phyloP scores from a whole-genome alignment of 2,113 vertebrate genomes.

The Podilymbus podiceps region DNA sequence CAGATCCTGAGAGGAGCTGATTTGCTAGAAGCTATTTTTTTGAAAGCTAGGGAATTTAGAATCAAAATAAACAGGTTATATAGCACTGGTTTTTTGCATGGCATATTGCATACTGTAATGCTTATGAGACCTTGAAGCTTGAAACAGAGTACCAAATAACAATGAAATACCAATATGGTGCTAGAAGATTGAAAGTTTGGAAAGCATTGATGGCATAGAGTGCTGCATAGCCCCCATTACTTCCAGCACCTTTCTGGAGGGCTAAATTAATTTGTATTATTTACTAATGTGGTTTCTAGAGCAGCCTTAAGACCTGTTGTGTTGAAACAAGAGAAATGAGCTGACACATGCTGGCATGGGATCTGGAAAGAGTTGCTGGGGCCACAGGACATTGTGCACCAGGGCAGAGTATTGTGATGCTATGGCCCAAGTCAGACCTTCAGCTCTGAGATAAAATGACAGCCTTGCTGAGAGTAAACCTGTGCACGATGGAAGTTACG shows the following conservation, averaged over 20 bases:
- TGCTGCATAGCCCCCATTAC: neutral
- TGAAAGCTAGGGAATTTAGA: slow-evolving; percentile 10
- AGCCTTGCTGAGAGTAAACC: neutral
- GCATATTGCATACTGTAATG: neutral
- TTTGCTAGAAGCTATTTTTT: slow-evolving; percentile 5
- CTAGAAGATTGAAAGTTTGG: neutral
- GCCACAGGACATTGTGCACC: neutral
- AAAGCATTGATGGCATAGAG: neutral
- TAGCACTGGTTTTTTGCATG: neutral
- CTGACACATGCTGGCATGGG: neutral
- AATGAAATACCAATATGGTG: neutral
- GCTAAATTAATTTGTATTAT: neutral
- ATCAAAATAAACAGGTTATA: slow-evolving; percentile 10
- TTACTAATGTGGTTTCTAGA: neutral
- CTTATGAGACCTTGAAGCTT: neutral
- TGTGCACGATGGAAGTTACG: neutral
- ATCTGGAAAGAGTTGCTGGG: neutral
- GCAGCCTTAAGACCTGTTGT: neutral
- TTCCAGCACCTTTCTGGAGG: neutral
- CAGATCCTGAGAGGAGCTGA: neutral
- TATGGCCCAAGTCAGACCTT: neutral
- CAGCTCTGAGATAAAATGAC: neutral
- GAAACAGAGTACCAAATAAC: neutral
- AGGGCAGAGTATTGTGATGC: neutral
- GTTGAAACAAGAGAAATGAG: neutral